phyloP scores from a whole-genome alignment of 2,888 invertebrate species.

The Drosophila mimica region DNA sequence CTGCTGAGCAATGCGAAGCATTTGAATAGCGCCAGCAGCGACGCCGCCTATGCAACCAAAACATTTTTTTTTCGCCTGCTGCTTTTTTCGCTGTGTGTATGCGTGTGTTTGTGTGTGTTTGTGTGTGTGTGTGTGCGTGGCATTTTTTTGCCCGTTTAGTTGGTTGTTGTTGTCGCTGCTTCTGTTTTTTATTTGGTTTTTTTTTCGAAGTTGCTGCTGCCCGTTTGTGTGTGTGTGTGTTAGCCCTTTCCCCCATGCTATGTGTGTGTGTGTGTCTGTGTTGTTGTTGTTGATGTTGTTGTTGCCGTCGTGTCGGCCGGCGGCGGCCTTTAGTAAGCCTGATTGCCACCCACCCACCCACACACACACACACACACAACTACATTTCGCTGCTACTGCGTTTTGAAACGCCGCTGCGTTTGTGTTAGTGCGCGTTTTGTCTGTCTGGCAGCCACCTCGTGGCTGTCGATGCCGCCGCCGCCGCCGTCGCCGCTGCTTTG shows the following conservation, averaged over 20 bases:
- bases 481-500: constrained; percentile 48
- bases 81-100: constrained; percentile 14
- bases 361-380: constrained; percentile 36
- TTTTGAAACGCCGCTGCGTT: constrained; percentile 54
- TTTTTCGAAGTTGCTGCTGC: constrained; percentile 41
- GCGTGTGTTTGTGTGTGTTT: not conserved
- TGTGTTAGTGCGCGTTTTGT: constrained; percentile 79
- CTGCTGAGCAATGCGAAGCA: constrained; percentile 58
- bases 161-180: constrained; percentile 55
- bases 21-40: constrained; percentile 79
- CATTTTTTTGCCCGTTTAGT: constrained; percentile 71
- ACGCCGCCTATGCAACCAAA: constrained; percentile 79
- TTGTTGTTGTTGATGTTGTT: constrained; percentile 55
- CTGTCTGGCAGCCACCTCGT: constrained; percentile 70
- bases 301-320: constrained; percentile 69
- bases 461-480: constrained; percentile 74
- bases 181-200: constrained; percentile 54
- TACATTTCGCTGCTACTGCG: constrained; percentile 32
- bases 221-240: constrained; percentile 45
- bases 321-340: constrained; percentile 78
- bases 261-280: constrained; percentile 37
- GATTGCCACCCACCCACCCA: constrained; percentile 63
- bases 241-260: constrained; percentile 47
- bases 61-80: constrained; percentile 55
- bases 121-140: constrained; percentile 48